A percentile compares a stretch with the other conserved stretches of the same genome.
phyloP scores from a whole-genome alignment of 2,113 vertebrate species.

The Anser brachyrhynchus region DNA sequence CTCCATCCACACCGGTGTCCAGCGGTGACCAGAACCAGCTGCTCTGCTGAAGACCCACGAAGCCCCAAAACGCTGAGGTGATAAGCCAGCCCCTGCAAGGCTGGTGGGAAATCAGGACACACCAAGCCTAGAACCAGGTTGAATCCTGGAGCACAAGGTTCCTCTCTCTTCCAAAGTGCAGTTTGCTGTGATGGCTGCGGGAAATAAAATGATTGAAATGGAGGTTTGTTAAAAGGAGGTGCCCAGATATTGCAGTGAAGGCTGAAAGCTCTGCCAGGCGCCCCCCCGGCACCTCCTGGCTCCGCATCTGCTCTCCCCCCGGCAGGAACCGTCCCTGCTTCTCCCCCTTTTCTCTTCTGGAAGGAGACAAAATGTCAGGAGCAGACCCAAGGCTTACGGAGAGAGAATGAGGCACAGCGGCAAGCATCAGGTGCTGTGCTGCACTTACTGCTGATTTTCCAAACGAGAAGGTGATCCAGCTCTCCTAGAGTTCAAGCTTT shows the following conservation, averaged over 20 bases:
- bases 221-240: neutral
- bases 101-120: neutral
- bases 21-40: neutral
- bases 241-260: too few relatives aligned
- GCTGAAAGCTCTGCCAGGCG: neutral
- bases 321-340: neutral
- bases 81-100: neutral
- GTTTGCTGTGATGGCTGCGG: neutral
- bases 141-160: neutral
- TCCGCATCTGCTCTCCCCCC: neutral
- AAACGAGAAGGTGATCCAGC: neutral
- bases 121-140: neutral
- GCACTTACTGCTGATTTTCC: neutral
- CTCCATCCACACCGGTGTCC: neutral
- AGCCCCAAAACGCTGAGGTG: neutral
- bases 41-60: neutral
- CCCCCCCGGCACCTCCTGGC: neutral
- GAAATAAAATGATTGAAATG: neutral
- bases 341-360: neutral
- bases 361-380: neutral
- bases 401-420: neutral
- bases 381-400: neutral
- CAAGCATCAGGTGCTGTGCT: neutral
- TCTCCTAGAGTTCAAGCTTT: neutral
- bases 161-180: neutral